Conservation (phyloP, 2,113 vertebrate species). For the Suricata suricatta region DNA sequence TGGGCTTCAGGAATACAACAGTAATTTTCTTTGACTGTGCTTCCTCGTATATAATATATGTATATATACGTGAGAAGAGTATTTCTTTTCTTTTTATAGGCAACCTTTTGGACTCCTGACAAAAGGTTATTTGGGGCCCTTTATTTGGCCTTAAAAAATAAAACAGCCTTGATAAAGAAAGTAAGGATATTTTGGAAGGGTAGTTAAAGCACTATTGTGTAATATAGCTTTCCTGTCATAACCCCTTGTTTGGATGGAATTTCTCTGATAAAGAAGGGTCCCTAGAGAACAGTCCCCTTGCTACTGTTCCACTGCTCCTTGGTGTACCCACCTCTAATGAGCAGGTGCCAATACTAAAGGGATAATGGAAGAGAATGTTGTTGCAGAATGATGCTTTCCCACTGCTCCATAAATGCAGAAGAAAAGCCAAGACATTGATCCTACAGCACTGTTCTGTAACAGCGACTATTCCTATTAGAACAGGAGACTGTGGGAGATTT, state of each 20-base stretch:
- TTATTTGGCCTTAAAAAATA: neutral
- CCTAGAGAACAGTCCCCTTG: neutral
- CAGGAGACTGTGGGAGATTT: slow-evolving; percentile 69
- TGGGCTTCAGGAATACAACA: neutral
- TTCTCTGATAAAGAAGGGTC: neutral
- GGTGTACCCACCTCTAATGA: slow-evolving; percentile 28
- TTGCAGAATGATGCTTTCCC: slow-evolving; percentile 69
- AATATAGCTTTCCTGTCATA: neutral
- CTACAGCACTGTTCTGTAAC: slow-evolving; percentile 81
- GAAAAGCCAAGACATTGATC: slow-evolving; percentile 80
- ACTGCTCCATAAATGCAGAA: slow-evolving; percentile 64
- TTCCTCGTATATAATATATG: neutral
- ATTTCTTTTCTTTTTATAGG: neutral
- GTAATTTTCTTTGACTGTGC: neutral
- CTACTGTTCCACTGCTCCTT: neutral
- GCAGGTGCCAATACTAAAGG: slow-evolving; percentile 61
- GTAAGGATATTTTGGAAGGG: neutral
- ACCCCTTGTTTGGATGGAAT: neutral
- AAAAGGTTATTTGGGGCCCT: neutral
- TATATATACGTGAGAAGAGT: neutral
- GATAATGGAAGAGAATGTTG: slow-evolving; percentile 61
- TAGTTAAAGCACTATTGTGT: neutral
- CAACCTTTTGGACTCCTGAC: neutral
- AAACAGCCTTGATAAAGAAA: neutral
- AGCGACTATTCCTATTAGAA: slow-evolving; percentile 72